Conservation (phyloP, 64 coral and sea anemone species). For the Porites australiensis region DNA sequence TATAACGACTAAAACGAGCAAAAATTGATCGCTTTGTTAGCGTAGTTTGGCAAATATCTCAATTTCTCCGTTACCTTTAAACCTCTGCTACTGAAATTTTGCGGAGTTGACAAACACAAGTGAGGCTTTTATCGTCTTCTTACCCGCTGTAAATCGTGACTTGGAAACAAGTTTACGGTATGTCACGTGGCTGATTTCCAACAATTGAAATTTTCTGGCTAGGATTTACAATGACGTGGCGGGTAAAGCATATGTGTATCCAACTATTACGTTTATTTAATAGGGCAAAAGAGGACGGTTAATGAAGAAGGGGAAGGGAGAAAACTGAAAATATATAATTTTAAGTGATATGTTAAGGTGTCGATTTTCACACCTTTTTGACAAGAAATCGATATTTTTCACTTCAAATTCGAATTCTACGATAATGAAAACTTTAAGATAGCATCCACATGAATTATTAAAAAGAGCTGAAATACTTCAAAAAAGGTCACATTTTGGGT, state of each 20-base stretch:
- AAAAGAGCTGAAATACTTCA: no score
- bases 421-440: not conserved
- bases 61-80: no score
- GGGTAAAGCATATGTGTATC: not conserved
- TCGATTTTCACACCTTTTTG: not conserved
- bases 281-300: not conserved
- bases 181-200: not conserved
- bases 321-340: not conserved
- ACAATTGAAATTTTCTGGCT: not conserved
- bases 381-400: not conserved
- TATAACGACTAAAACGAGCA: no score
- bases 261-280: not conserved
- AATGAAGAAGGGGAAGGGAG: not conserved
- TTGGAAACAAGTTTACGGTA: not conserved
- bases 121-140: not conserved
- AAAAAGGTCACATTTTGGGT: no score
- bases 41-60: no score
- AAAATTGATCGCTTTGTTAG: no score
- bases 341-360: not conserved
- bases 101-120: not conserved
- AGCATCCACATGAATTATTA: no score
- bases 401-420: slow-evolving; percentile 9
- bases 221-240: not conserved
- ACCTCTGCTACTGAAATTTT: not conserved
- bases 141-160: not conserved